Percentiles rank a stretch among this genome's conserved stretches.
Evolutionary conservation across 2,888 invertebrate species (phyloP).

Genomic region (Drosophila barbarae): DNA sequence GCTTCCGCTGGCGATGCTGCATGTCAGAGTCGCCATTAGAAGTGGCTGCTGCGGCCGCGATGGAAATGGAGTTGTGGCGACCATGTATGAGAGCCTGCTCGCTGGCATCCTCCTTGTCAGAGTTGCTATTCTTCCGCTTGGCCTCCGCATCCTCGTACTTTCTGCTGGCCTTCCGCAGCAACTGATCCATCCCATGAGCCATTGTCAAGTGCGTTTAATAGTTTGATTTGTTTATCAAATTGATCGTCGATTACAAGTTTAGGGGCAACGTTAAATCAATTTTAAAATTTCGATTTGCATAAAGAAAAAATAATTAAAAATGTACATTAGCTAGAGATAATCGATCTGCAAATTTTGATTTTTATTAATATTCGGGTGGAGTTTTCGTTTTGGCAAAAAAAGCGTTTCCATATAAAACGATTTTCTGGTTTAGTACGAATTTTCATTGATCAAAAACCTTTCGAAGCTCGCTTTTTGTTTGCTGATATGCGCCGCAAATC

Average conservation of each 20-base stretch:
- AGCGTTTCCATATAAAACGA: conserved; percentile 35
- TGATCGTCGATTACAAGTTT: conserved; percentile 14
- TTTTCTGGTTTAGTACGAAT: conserved; percentile 32
- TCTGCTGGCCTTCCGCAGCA: conserved; percentile 56
- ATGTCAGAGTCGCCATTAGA: conserved; percentile 65
- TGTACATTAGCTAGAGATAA: conserved; percentile 57
- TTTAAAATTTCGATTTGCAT: conserved; percentile 37
- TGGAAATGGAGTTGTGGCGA: conserved; percentile 25
- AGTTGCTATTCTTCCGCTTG: conserved; percentile 78
- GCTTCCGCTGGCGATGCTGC: conserved; percentile 78
- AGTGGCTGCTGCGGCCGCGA: conserved; percentile 22
- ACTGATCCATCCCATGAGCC: conserved; percentile 30
- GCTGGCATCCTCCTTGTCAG: conserved; percentile 67
- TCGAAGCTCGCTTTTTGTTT: conserved; percentile 23
- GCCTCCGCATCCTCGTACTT: conserved; percentile 71
- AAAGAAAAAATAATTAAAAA: conserved; percentile 72
- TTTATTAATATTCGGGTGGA: conserved; percentile 36
- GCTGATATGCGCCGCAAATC: conserved; percentile 30
- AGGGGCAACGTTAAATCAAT: conserved; percentile 35
- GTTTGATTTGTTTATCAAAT: conserved; percentile 5
- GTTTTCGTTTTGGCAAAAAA: conserved; percentile 24
- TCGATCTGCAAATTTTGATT: conserved; percentile 29
- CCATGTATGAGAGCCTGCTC: conserved; percentile 64
- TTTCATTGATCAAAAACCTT: conserved; percentile 20
- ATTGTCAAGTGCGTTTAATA: neutral